A percentile compares a stretch with the other conserved stretches of the same genome.
Conservation (phyloP, 2,888 invertebrate species). For the Euzophera pinguis region DNA sequence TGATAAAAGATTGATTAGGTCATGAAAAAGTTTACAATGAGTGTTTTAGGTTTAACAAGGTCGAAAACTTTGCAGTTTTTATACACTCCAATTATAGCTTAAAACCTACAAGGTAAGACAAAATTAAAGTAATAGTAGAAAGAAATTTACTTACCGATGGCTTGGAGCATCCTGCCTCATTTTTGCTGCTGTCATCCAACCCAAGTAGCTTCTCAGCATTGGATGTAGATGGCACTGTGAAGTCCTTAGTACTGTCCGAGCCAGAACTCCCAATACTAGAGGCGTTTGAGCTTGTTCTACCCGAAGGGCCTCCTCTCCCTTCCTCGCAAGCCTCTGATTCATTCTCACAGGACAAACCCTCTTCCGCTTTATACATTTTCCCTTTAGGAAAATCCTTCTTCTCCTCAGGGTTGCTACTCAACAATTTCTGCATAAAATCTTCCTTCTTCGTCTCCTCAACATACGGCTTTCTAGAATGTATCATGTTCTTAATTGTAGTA, state of each 20-base stretch:
- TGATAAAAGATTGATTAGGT: too few species aligned
- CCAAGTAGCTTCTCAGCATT: constrained; percentile 68
- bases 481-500: constrained; percentile 62
- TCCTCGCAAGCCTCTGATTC: constrained; percentile 48
- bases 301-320: constrained; percentile 45
- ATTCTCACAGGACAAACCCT: constrained; percentile 41
- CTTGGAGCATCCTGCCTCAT: constrained; percentile 46
- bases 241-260: constrained; percentile 60
- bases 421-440: constrained; percentile 66
- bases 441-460: constrained; percentile 46
- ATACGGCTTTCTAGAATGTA: constrained; percentile 44
- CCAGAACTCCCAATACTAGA: constrained; percentile 62
- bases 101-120: too few species aligned
- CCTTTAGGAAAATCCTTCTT: constrained; percentile 68
- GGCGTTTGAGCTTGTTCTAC: constrained; percentile 60
- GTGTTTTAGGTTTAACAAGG: too few species aligned
- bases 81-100: too few species aligned
- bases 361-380: constrained; percentile 63
- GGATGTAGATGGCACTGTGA: constrained; percentile 64
- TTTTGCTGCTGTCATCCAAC: constrained; percentile 45
- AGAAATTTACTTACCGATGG: constrained; percentile 39
- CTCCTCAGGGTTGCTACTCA: constrained; percentile 57
- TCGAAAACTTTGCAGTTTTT: too few species aligned
- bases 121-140: neutral
- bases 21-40: too few species aligned